A percentile compares a stretch with the other conserved stretches of the same genome.
These are phyloP conservation scores for Lethenteron camtschaticum DNA, from an alignment of 2,113 vertebrate genomes.

Conservation along the genomic window DNA sequence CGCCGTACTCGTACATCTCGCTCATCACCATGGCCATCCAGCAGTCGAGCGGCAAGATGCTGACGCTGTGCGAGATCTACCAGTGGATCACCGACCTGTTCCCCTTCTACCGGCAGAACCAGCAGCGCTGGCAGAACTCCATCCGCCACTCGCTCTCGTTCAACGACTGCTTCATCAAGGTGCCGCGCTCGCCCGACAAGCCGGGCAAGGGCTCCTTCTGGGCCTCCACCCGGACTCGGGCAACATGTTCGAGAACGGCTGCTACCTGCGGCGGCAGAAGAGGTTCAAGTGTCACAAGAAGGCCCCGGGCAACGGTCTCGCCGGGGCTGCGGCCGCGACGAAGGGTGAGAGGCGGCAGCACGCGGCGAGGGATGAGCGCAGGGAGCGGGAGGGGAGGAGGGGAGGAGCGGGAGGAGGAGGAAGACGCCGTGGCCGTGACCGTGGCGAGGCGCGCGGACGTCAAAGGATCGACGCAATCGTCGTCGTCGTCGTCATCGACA, in stretches of 20 bases:
- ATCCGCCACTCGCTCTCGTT: slow-evolving; percentile 16
- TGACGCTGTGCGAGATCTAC: slow-evolving; percentile 17
- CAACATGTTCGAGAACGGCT: slow-evolving; percentile 17
- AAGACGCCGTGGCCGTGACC: too few species aligned
- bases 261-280: slow-evolving; percentile 16
- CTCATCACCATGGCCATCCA: slow-evolving; percentile 19
- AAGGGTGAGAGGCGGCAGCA: not conserved
- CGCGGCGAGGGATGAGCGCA: not conserved
- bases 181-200: slow-evolving; percentile 15
- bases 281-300: slow-evolving; percentile 14
- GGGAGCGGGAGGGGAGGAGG: not conserved
- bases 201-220: slow-evolving; percentile 17
- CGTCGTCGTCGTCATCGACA: not conserved
- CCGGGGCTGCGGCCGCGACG: not conserved
- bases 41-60: slow-evolving; percentile 14
- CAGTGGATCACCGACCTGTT: slow-evolving; percentile 18
- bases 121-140: slow-evolving; percentile 16
- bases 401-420: slow-evolving; percentile 3
- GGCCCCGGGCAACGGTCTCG: not conserved
- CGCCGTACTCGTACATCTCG: slow-evolving; percentile 14
- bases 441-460: too few species aligned
- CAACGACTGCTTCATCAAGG: slow-evolving; percentile 17
- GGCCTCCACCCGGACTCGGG: slow-evolving; percentile 17
- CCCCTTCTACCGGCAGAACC: slow-evolving; percentile 17
- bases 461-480: not conserved